These are phyloP conservation scores for Acanthurus lineatus DNA, from an alignment of 2,797 vertebrate genomes.

Conservation along the genomic window DNA sequence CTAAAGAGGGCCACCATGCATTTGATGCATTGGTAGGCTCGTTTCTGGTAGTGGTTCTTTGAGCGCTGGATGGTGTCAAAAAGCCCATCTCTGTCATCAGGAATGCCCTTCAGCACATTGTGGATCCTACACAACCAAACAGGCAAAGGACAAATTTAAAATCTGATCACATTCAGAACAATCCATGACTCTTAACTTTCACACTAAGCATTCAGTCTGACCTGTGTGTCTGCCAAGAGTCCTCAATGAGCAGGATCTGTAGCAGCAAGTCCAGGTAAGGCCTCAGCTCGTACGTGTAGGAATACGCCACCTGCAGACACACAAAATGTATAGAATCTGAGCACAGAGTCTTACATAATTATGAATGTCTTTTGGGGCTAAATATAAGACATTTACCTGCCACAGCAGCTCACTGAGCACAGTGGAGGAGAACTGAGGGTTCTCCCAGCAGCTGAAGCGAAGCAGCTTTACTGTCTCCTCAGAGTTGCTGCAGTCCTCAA, in stretches of 20 bases:
- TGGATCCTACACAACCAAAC: conserved; percentile 90
- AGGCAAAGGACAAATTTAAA: not conserved
- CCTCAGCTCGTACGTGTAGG: conserved; percentile 98
- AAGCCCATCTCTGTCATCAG: conserved; percentile 97
- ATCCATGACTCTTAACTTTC: not conserved
- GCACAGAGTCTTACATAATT: not conserved
- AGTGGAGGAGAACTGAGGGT: conserved; percentile 99
- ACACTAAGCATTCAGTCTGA: conserved; percentile 62
- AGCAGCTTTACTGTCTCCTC: conserved; percentile 98
- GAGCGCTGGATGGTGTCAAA: conserved; percentile 99
- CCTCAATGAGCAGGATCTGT: conserved; percentile 98
- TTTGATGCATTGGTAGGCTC: conserved; percentile 99
- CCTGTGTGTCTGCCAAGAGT: conserved; percentile 99
- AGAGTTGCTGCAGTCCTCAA: conserved; percentile 99
- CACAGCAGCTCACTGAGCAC: conserved; percentile 99
- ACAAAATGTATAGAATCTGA: not conserved
- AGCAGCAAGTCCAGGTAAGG: conserved; percentile 99
- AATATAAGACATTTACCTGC: conserved; percentile 88
- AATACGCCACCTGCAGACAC: conserved; percentile 93
- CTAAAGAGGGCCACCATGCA: conserved; percentile 99
- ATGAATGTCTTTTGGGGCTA: not conserved
- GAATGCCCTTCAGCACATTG: conserved; percentile 99
- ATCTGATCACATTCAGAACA: not conserved
- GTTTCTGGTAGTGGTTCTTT: conserved; percentile 99
- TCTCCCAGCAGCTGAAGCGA: conserved; percentile 99